phyloP scores from a whole-genome alignment of 1,140 invertebrate species.

The Drosophila santomea region DNA sequence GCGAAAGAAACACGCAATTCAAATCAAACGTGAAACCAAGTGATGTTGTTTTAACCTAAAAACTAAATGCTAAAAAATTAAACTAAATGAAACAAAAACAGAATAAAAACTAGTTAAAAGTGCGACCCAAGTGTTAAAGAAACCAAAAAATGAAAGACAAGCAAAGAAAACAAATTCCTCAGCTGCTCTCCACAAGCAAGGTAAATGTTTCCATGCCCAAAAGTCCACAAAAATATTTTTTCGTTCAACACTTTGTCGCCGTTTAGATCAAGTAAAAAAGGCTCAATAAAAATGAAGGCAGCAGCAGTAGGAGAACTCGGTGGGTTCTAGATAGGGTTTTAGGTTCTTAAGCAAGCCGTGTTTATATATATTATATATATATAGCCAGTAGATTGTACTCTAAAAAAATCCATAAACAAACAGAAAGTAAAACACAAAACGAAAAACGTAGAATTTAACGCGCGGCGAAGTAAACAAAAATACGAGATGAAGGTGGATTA shows the following conservation, averaged over 20 bases:
- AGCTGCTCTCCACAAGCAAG: slow-evolving; percentile 52
- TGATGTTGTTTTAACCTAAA: slow-evolving; percentile 83
- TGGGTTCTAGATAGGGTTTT: slow-evolving; percentile 71
- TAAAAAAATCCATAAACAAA: slow-evolving; percentile 53
- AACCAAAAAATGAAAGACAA: slow-evolving; percentile 39
- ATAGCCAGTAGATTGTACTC: slow-evolving; percentile 76
- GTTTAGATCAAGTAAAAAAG: slow-evolving; percentile 48
- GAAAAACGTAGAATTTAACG: slow-evolving; percentile 70
- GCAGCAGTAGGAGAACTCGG: slow-evolving; percentile 19
- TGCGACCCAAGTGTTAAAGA: slow-evolving; percentile 69
- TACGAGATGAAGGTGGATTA: slow-evolving; percentile 37
- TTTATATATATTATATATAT: slow-evolving; percentile 69
- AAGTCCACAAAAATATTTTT: slow-evolving; percentile 50
- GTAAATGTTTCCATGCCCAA: slow-evolving; percentile 43
- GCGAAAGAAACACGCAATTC: slow-evolving; percentile 61
- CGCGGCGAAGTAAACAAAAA: slow-evolving; percentile 60
- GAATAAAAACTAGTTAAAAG: slow-evolving; percentile 51
- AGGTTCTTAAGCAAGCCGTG: slow-evolving; percentile 68
- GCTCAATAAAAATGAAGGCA: slow-evolving; percentile 12
- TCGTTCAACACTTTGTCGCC: slow-evolving; percentile 54
- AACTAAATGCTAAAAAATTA: slow-evolving; percentile 66
- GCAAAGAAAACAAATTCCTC: slow-evolving; percentile 46
- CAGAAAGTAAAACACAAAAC: slow-evolving; percentile 30
- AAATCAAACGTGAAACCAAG: slow-evolving; percentile 84
- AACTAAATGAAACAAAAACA: slow-evolving; percentile 46